Conservation (phyloP, 35 echinoderm and acorn worm species). For the Apostichopus japonicus region DNA sequence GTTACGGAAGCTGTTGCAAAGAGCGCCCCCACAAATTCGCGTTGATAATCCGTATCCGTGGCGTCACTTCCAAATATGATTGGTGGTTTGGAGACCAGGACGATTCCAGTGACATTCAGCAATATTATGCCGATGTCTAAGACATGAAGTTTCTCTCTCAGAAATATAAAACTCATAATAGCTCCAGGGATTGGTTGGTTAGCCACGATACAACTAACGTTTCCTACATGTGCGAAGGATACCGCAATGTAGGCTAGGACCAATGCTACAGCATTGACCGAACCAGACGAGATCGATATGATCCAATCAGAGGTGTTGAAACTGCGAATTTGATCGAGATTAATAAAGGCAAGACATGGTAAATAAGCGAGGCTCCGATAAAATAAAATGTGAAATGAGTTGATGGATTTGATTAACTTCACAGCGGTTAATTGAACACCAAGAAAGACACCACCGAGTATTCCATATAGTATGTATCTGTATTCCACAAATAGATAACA, state of each 20-base stretch:
- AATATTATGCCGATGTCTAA: not conserved
- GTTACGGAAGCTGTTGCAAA: not conserved
- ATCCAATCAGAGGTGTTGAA: not conserved
- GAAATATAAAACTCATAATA: not conserved
- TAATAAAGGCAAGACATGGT: not conserved
- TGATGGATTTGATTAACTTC: not conserved
- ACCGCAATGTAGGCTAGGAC: not conserved
- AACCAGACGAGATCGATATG: not conserved
- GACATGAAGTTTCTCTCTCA: not conserved
- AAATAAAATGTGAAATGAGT: not conserved
- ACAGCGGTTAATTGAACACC: not conserved
- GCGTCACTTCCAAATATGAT: not conserved
- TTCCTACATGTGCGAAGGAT: not conserved
- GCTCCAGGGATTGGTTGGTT: not conserved
- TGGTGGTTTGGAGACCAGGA: not conserved
- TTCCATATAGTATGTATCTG: not conserved
- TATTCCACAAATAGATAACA: not conserved
- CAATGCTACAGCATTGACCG: not conserved
- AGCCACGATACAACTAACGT: not conserved
- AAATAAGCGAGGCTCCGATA: not conserved
- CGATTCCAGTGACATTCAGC: not conserved
- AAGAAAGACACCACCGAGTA: not conserved
- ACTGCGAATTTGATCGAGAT: not conserved
- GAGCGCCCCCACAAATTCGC: not conserved
- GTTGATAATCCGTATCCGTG: not conserved